Percentiles rank a stretch among this genome's conserved stretches.
Evolutionary conservation across 2,113 vertebrate species (phyloP).

Genomic region (Bos javanicus): DNA sequence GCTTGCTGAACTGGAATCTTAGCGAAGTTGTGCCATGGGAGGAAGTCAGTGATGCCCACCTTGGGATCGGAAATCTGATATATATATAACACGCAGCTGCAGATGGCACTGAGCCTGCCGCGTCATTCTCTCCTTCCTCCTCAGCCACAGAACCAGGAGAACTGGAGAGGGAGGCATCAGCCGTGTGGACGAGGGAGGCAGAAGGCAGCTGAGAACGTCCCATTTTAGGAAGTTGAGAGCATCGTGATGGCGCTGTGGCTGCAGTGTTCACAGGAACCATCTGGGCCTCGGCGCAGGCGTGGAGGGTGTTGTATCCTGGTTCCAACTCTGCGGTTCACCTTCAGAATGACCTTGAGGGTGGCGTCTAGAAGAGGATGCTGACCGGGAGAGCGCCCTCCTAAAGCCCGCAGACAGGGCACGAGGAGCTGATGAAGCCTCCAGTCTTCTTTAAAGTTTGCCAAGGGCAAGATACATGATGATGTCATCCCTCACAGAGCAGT

Average conservation of each 20-base stretch:
- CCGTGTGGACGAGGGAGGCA: not conserved
- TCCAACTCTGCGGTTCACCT: not conserved
- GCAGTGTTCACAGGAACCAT: not conserved
- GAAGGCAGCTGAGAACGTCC: not conserved
- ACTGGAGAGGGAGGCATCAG: not conserved
- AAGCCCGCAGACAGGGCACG: not conserved
- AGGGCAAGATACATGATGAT: not conserved
- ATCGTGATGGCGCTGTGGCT: not conserved
- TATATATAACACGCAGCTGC: slow-evolving; percentile 5
- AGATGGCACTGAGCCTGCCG: not conserved
- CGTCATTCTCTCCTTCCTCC: not conserved
- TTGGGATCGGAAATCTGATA: not conserved
- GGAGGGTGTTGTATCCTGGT: not conserved
- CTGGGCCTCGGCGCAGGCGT: rapidly evolving
- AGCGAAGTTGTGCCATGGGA: not conserved
- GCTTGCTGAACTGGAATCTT: not conserved
- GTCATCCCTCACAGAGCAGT: not conserved
- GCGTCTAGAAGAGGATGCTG: not conserved
- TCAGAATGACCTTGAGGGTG: not conserved
- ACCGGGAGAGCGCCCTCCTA: not conserved
- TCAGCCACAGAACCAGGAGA: not conserved
- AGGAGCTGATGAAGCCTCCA: not conserved
- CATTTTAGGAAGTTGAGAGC: not conserved
- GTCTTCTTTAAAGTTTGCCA: not conserved
- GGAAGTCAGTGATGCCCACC: not conserved